Evolutionary conservation across 2,888 invertebrate species (phyloP).

Genomic region (Mythimna pallens): DNA sequence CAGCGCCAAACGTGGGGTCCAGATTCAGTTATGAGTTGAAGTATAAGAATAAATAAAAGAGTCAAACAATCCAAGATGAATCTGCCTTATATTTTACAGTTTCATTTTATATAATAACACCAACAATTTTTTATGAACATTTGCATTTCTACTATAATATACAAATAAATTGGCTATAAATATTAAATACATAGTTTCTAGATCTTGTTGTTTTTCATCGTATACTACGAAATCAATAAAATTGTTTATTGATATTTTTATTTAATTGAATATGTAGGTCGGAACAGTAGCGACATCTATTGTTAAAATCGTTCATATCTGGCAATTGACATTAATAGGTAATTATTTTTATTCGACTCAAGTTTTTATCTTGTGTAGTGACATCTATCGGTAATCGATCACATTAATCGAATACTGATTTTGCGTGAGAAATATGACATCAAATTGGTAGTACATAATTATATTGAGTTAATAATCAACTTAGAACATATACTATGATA

Average conservation of each 20-base stretch:
- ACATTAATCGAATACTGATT: neutral
- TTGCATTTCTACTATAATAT: constrained; percentile 61
- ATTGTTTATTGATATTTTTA: neutral
- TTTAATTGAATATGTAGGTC: neutral
- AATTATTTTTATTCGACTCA: neutral
- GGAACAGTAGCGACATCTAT: constrained; percentile 8
- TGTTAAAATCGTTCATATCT: neutral
- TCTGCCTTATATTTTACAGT: constrained; percentile 76
- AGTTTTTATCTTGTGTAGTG: neutral
- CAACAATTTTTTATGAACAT: constrained; percentile 69
- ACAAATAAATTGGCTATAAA: constrained; percentile 60
- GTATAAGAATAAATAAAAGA: constrained; percentile 34
- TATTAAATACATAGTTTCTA: constrained; percentile 9
- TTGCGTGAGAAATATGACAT: neutral
- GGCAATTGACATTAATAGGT: neutral
- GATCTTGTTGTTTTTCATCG: constrained; percentile 5
- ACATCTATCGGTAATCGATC: constrained; percentile 29
- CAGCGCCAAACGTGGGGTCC: too few relatives aligned
- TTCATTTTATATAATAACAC: constrained; percentile 73
- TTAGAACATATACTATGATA: neutral
- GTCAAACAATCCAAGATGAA: constrained; percentile 61
- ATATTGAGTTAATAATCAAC: neutral
- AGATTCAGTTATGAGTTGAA: neutral
- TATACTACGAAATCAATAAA: constrained; percentile 2
- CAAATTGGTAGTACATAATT: neutral